Evolutionary conservation across 92 coral and sea anemone genomes (phyloP), one percentile per base, ranked within the genome.

Genomic region (Desmophyllum pertusum): DNA sequence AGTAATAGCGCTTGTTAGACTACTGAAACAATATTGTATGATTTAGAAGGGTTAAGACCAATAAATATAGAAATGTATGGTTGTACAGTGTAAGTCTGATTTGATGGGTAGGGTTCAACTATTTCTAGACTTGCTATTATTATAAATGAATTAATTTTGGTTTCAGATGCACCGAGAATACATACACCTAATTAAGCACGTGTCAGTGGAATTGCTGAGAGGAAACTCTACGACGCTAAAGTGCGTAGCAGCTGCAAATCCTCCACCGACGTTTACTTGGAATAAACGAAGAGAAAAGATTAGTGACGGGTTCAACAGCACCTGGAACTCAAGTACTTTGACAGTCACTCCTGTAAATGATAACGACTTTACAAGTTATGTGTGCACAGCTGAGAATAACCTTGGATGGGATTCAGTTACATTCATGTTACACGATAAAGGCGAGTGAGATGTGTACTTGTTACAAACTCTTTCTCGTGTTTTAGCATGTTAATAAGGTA

Each of bases 221-320:
- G 88, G 86, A 48, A 62, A 52, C 15, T 38, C 73, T 21, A 40
- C 46, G n/a, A 72, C 48, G 50, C 80, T 90, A 0, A 74, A 39
- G 45, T 90, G 93, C 30, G 68, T 78, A 33, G 81, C 84, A 1
- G 66, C 42, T 61, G 93, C 88, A 36, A 90, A 90, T 67, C 93
- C 93, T 57, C 29, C 63, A 39, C 88, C 93, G 11, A 78, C 25
- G 4, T 77, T 70, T 64, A 6, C 40, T 33, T 90, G 93, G 93
- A 42, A 25, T 35, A 70, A 73, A 41, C 43, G 35, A 25, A 17
- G 39, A 2, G 55, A 35, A 7, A 3, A 18, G 15, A 66, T 84
- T 2, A 76, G 23, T 30, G 25, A 57, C 6, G 70, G 76, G 35
- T 65, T 64, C 6, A 42, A 50, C 42, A 75, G 71, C 41, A 76